A percentile compares a stretch with the other conserved stretches of the same genome.
Conservation (phyloP, 2,888 invertebrate genomes). For the Amiota communis region DNA sequence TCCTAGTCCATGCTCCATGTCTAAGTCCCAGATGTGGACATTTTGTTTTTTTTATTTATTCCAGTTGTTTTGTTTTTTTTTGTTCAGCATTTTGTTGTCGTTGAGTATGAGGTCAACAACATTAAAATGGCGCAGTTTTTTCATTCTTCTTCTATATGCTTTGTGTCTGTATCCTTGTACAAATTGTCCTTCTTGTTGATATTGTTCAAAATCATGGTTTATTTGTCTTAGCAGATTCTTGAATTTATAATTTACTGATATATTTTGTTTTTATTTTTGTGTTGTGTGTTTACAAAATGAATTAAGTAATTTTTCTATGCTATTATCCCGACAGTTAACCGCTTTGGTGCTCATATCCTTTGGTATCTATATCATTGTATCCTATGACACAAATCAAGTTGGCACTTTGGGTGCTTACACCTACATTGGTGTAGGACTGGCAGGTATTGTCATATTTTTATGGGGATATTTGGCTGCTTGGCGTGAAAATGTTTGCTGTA, state of each 20-base stretch:
- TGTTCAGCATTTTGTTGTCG: not conserved
- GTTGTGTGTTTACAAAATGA: not conserved
- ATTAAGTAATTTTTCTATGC: conserved; percentile 8
- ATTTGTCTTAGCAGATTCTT: not conserved
- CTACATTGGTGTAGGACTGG: conserved; percentile 56
- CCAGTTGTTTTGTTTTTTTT: not conserved
- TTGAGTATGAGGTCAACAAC: not conserved
- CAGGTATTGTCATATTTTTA: conserved; percentile 79
- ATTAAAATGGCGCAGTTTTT: not conserved
- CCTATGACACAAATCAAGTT: conserved; percentile 55
- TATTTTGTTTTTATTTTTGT: conserved; percentile 14
- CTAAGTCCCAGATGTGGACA: not conserved
- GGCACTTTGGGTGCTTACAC: conserved; percentile 46
- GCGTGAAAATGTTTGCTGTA: conserved; percentile 89
- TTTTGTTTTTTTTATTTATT: not conserved
- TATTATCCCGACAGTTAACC: conserved; percentile 52
- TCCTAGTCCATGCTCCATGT: conserved; percentile 3
- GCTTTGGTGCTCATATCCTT: conserved; percentile 65
- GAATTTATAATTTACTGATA: conserved; percentile 15
- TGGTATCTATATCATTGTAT: conserved; percentile 55
- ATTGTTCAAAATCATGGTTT: conserved; percentile 6
- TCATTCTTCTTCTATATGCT: not conserved
- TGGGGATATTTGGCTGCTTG: conserved; percentile 92
- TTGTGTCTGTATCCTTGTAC: not conserved
- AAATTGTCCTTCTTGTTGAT: not conserved